These are phyloP conservation scores for Pectinophora gossypiella DNA, from an alignment of 1,140 invertebrate species.

Conservation along the genomic window DNA sequence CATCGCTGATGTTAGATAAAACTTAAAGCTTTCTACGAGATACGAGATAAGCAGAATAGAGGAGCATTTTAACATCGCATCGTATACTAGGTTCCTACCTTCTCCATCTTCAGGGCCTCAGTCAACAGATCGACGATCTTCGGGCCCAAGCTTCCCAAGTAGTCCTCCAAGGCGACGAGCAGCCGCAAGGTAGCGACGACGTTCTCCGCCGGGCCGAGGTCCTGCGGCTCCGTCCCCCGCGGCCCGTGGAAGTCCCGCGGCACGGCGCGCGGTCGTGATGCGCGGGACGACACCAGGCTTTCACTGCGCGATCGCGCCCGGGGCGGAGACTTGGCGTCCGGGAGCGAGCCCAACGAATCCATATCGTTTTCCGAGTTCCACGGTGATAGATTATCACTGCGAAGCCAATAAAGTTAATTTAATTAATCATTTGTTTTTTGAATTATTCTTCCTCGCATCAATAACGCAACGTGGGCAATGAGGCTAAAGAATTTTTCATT, in stretches of 20 bases:
- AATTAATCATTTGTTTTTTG: too few species aligned
- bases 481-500: too few species aligned
- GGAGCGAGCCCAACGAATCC: slow-evolving; percentile 39
- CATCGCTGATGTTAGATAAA: too few species aligned
- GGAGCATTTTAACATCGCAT: background rate
- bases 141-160: slow-evolving; percentile 86
- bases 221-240: slow-evolving; percentile 18
- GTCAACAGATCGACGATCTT: slow-evolving; percentile 84
- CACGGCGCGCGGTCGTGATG: slow-evolving; percentile 11
- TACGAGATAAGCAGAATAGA: background rate
- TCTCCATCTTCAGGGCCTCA: slow-evolving; percentile 85
- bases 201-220: slow-evolving; percentile 60
- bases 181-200: slow-evolving; percentile 83
- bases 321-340: slow-evolving; percentile 29
- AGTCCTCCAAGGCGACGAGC: slow-evolving; percentile 86
- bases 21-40: too few species aligned
- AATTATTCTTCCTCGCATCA: too few species aligned
- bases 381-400: slow-evolving; percentile 42
- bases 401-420: too few species aligned
- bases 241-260: background rate
- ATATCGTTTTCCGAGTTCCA: slow-evolving; percentile 51
- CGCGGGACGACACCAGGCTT: slow-evolving; percentile 23
- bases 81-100: slow-evolving; percentile 46
- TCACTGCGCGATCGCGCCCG: slow-evolving; percentile 21
- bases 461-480: too few species aligned